Conservation (phyloP, 1,140 invertebrate genomes). For the Drosophila bocki region DNA sequence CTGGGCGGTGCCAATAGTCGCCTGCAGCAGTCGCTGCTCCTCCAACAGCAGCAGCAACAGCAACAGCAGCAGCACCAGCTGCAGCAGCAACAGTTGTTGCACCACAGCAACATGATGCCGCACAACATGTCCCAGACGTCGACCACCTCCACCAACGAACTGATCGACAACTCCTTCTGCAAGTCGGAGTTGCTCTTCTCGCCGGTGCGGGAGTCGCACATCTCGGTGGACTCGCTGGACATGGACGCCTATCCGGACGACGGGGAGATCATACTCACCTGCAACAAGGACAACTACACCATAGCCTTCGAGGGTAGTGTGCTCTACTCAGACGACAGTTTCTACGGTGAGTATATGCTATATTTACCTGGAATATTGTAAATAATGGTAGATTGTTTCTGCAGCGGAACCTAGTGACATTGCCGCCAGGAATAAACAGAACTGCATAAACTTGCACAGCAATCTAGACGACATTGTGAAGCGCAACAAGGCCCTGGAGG, state of each 20-base stretch:
- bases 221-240: conserved; percentile 95
- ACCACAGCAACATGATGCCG: conserved; percentile 48
- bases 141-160: conserved; percentile 78
- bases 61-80: conserved; percentile 57
- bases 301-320: conserved; percentile 96
- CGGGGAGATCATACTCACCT: conserved; percentile 94
- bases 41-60: conserved; percentile 84
- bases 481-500: conserved; percentile 86
- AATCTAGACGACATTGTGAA: conserved; percentile 84
- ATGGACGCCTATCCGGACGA: conserved; percentile 90
- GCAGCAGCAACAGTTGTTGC: conserved; percentile 58
- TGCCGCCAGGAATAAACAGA: conserved; percentile 74
- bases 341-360: conserved; percentile 87
- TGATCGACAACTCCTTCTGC: conserved; percentile 89
- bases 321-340: conserved; percentile 94
- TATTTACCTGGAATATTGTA: neutral
- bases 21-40: conserved; percentile 71
- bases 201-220: conserved; percentile 94
- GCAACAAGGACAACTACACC: conserved; percentile 97
- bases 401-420: conserved; percentile 78
- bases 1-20: conserved; percentile 74
- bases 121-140: conserved; percentile 85
- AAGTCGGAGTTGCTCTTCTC: conserved; percentile 96
- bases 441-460: conserved; percentile 83
- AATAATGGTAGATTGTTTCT: neutral